Conservation (phyloP, 2,113 vertebrate genomes). For the Turdus rufiventris region DNA sequence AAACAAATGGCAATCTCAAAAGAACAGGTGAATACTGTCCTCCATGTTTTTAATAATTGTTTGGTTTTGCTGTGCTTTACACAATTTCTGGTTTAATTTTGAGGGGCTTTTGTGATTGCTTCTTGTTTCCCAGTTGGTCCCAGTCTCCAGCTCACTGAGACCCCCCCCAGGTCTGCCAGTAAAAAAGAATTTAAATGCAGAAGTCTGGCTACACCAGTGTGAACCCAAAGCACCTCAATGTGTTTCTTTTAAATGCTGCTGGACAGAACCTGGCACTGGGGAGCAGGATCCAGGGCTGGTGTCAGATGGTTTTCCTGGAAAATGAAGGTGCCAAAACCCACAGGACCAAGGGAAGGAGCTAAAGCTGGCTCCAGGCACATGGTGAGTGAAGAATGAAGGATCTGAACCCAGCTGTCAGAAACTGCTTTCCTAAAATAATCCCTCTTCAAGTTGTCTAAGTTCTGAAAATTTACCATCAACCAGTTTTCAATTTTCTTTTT, state of each 20-base stretch:
- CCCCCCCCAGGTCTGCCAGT: background rate
- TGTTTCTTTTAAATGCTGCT: background rate
- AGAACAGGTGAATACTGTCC: accelerated
- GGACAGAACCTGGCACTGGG: background rate
- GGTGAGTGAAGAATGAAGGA: background rate
- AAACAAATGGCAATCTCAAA: background rate
- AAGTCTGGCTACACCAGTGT: background rate
- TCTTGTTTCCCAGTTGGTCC: background rate
- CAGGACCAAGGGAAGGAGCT: background rate
- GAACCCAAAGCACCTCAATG: accelerated
- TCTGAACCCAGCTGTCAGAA: background rate
- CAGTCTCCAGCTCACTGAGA: background rate
- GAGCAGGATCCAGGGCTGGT: background rate
- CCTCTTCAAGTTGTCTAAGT: background rate
- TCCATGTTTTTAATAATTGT: accelerated
- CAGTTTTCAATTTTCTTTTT: background rate
- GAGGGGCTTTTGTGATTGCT: background rate
- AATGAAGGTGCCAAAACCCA: background rate
- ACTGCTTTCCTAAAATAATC: background rate
- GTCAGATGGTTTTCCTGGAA: background rate
- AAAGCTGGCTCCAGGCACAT: background rate
- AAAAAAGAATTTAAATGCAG: background rate
- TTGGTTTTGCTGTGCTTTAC: background rate
- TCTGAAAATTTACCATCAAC: background rate
- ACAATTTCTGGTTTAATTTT: background rate